A percentile compares a stretch with the other conserved stretches of the same genome.
Evolutionary conservation across 2,888 invertebrate species (phyloP).

Genomic region (Caenorhabditis sulstoni): DNA sequence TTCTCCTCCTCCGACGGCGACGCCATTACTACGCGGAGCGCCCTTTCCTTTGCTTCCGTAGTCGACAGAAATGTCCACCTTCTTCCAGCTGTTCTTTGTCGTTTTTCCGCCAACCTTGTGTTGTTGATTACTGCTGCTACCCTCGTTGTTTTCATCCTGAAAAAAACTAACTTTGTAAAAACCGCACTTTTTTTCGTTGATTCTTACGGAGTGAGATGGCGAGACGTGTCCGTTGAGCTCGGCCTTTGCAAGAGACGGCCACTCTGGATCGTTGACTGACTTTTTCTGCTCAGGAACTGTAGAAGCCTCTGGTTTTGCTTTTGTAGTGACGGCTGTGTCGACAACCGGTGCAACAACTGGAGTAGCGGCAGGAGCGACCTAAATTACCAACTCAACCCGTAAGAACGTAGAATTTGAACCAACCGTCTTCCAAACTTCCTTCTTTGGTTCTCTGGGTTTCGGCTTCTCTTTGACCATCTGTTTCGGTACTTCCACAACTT

Average conservation of each 20-base stretch:
- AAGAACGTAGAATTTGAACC: background rate
- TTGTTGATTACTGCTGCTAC: conserved; percentile 30
- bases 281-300: conserved; percentile 20
- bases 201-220: conserved; percentile 42
- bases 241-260: conserved; percentile 63
- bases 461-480: conserved; percentile 38
- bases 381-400: no score
- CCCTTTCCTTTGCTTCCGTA: conserved; percentile 71
- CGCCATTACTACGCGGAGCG: conserved; percentile 7
- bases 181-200: background rate
- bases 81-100: conserved; percentile 77
- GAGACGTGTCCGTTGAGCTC: conserved; percentile 58
- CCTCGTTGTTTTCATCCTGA: conserved; percentile 61
- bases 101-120: conserved; percentile 58
- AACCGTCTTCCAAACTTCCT: conserved; percentile 41
- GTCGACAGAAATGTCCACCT: conserved; percentile 78
- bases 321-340: conserved; percentile 9
- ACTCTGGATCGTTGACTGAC: conserved; percentile 56
- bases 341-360: background rate
- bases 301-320: conserved; percentile 18
- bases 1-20: conserved; percentile 19
- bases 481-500: conserved; percentile 29
- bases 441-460: conserved; percentile 35
- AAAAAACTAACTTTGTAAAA: background rate
- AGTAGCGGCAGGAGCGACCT: background rate